These are phyloP conservation scores for Cotesia chilonis DNA, from an alignment of 1,140 invertebrate species.

Conservation along the genomic window DNA sequence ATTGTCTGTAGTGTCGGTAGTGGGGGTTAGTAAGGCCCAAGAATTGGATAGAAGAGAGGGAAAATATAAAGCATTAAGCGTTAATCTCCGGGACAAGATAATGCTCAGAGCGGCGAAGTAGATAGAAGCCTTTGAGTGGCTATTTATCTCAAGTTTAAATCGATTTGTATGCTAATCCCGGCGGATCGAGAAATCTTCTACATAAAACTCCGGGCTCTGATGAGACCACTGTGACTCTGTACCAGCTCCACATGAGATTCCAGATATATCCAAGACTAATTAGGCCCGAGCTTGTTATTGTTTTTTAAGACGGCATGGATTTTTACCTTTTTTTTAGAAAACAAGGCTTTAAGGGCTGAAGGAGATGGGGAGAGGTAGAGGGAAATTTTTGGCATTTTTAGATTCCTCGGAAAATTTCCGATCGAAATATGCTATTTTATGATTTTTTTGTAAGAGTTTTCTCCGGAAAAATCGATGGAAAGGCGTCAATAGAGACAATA, in stretches of 20 bases:
- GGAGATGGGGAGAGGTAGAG: no score
- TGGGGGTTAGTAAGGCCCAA: background rate
- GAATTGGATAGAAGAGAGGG: conserved; percentile 32
- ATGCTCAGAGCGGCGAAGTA: conserved; percentile 61
- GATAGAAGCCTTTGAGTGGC: conserved; percentile 60
- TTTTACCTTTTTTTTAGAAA: no score
- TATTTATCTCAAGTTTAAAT: conserved; percentile 68
- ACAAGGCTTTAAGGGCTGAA: no score
- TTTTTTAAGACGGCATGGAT: background rate
- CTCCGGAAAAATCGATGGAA: no score
- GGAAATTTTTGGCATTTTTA: no score
- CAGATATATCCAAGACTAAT: conserved; percentile 66
- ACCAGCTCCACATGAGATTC: conserved; percentile 57
- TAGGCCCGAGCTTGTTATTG: conserved; percentile 52
- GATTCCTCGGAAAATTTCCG: no score
- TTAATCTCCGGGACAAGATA: conserved; percentile 65
- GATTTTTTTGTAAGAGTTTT: no score
- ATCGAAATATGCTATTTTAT: no score
- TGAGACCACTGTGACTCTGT: conserved; percentile 54
- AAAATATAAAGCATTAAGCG: conserved; percentile 65
- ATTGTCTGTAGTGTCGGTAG: conserved; percentile 8
- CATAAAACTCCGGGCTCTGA: conserved; percentile 63
- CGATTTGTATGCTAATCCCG: conserved; percentile 67
- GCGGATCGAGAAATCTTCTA: conserved; percentile 60
- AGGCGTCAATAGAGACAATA: no score